Percentiles rank a stretch among this genome's conserved stretches.
These are phyloP conservation scores for Aphodius sticticus DNA, from an alignment of 2,888 invertebrate species.

Conservation along the genomic window DNA sequence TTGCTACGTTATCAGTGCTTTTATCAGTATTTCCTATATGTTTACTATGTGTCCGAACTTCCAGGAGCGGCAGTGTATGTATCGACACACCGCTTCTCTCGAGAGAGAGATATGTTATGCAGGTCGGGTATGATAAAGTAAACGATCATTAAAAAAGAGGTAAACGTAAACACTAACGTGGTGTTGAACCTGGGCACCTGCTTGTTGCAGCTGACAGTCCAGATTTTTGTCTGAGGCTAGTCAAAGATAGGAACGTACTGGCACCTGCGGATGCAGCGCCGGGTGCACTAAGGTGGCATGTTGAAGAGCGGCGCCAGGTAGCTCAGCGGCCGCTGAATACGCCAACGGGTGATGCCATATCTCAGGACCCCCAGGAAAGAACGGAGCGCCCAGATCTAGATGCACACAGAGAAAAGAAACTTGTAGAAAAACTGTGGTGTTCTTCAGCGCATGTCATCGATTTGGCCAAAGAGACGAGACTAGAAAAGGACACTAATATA, in stretches of 20 bases:
- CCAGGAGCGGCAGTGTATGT: no score
- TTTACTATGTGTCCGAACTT: no score
- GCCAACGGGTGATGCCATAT: slow-evolving; percentile 93
- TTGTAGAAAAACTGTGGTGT: neutral
- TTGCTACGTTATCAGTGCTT: no score
- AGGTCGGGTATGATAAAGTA: neutral
- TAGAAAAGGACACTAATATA: neutral
- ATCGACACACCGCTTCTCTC: no score
- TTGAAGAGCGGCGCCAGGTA: slow-evolving; percentile 83
- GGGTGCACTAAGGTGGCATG: slow-evolving; percentile 94
- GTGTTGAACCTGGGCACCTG: slow-evolving; percentile 65
- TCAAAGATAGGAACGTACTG: slow-evolving; percentile 97
- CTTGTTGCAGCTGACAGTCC: slow-evolving; percentile 64
- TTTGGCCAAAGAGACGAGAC: neutral
- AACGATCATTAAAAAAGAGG: slow-evolving; percentile 12
- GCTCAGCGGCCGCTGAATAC: slow-evolving; percentile 79
- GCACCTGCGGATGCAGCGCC: slow-evolving; percentile 97
- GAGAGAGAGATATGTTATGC: no score
- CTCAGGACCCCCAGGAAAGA: slow-evolving; percentile 95
- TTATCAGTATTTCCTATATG: no score
- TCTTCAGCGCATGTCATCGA: neutral
- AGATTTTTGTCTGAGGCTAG: slow-evolving; percentile 88
- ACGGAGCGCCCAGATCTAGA: slow-evolving; percentile 91
- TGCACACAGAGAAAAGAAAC: slow-evolving; percentile 7
- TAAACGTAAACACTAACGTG: slow-evolving; percentile 61